Conservation (phyloP, 2,888 invertebrate genomes). For the Sympetrum striolatum region DNA sequence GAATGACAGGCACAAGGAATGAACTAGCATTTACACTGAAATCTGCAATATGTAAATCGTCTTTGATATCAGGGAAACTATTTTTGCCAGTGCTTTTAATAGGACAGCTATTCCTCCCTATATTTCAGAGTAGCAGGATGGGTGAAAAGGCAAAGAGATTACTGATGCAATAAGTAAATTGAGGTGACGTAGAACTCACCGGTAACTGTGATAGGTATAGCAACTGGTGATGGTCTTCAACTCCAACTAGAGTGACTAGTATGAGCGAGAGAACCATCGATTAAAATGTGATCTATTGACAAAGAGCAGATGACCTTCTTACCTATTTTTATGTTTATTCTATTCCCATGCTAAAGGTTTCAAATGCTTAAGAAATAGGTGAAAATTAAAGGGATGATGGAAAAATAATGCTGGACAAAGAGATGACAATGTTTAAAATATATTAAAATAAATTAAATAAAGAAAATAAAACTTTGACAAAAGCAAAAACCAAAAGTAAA, state of each 20-base stretch:
- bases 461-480: neutral
- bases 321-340: slow-evolving; percentile 7
- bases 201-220: slow-evolving; percentile 66
- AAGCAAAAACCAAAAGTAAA: neutral
- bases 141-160: neutral
- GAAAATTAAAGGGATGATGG: neutral
- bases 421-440: neutral
- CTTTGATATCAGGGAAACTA: neutral
- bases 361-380: neutral
- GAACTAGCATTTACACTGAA: neutral
- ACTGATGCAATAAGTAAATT: slow-evolving; percentile 29
- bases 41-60: neutral
- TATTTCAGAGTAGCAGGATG: neutral
- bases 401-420: neutral
- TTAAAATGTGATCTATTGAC: slow-evolving; percentile 24
- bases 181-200: slow-evolving; percentile 52
- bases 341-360: slow-evolving; percentile 8
- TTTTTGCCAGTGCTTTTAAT: neutral
- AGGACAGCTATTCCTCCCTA: slow-evolving; percentile 4
- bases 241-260: slow-evolving; percentile 50
- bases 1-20: neutral
- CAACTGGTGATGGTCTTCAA: slow-evolving; percentile 66
- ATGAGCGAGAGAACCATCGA: slow-evolving; percentile 44
- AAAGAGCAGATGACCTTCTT: slow-evolving; percentile 8
- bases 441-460: neutral